Conservation (phyloP, 2,888 invertebrate species). For the Ennomos quercinarius region DNA sequence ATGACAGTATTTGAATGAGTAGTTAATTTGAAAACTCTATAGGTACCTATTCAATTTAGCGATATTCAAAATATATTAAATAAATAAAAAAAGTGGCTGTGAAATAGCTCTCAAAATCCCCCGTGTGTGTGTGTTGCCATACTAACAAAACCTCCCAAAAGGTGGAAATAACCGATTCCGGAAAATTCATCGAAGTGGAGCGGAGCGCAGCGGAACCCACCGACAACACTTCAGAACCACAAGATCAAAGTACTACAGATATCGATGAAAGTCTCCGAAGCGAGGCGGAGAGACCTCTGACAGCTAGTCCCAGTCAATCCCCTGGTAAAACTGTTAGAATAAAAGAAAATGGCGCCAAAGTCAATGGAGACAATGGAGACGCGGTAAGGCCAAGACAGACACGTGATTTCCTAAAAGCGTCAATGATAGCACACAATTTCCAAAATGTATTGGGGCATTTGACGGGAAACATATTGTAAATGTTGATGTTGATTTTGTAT, state of each 20-base stretch:
- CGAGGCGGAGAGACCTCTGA: conserved; percentile 48
- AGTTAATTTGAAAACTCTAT: too few relatives aligned
- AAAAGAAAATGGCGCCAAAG: conserved; percentile 74
- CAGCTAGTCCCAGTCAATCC: conserved; percentile 67
- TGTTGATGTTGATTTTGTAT: too few relatives aligned
- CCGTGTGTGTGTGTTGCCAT: conserved; percentile 65
- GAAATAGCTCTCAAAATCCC: conserved; percentile 41
- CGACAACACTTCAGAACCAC: conserved; percentile 30
- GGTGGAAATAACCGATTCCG: conserved; percentile 82
- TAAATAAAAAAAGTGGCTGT: background rate
- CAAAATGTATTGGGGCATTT: too few relatives aligned
- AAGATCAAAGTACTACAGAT: conserved; percentile 43
- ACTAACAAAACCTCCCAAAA: conserved; percentile 75
- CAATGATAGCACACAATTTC: too few relatives aligned
- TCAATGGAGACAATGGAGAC: conserved; percentile 63
- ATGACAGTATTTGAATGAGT: too few relatives aligned
- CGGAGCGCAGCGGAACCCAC: conserved; percentile 52
- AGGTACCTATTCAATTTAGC: too few relatives aligned
- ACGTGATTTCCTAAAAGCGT: too few relatives aligned
- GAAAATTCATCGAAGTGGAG: conserved; percentile 83
- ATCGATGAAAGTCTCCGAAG: conserved; percentile 43
- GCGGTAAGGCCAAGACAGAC: conserved; percentile 50
- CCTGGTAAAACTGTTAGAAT: conserved; percentile 78
- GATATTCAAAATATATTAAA: background rate
- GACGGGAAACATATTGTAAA: too few relatives aligned